Conservation (phyloP, 2,113 vertebrate species). For the Hippocampus comes region DNA sequence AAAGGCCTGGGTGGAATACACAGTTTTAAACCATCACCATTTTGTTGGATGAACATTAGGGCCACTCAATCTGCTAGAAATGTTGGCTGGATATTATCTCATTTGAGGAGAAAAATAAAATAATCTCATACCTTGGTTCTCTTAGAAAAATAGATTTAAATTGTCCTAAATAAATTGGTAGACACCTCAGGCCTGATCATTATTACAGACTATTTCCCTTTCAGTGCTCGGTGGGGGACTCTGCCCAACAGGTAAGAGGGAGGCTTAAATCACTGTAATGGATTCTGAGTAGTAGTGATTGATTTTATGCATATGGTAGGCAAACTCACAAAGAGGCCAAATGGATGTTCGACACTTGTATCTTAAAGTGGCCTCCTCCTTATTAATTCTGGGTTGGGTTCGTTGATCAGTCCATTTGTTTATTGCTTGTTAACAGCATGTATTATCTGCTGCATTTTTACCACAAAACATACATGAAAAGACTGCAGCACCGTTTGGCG, state of each 20-base stretch:
- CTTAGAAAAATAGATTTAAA: neutral
- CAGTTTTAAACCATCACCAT: constrained; percentile 9
- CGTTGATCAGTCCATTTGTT: neutral
- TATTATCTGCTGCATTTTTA: neutral
- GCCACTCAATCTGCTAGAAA: constrained; percentile 25
- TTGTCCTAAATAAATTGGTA: neutral
- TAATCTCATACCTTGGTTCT: neutral
- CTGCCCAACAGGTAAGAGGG: too few species aligned
- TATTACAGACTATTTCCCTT: neutral
- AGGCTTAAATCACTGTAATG: too few species aligned
- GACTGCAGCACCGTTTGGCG: neutral
- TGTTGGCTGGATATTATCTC: constrained; percentile 2
- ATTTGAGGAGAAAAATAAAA: neutral
- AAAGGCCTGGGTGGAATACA: constrained; percentile 31
- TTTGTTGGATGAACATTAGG: constrained; percentile 26
- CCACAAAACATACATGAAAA: neutral
- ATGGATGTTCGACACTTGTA: neutral
- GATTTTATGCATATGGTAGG: neutral
- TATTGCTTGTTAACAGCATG: neutral
- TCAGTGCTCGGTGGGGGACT: neutral
- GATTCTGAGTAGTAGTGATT: too few species aligned
- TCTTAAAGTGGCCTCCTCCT: neutral
- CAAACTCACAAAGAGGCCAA: neutral
- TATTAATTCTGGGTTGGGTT: too few species aligned
- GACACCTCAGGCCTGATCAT: neutral